Base-by-base conservation (phyloP, 2,113 vertebrate species). In the Candoia aspera region DNA sequence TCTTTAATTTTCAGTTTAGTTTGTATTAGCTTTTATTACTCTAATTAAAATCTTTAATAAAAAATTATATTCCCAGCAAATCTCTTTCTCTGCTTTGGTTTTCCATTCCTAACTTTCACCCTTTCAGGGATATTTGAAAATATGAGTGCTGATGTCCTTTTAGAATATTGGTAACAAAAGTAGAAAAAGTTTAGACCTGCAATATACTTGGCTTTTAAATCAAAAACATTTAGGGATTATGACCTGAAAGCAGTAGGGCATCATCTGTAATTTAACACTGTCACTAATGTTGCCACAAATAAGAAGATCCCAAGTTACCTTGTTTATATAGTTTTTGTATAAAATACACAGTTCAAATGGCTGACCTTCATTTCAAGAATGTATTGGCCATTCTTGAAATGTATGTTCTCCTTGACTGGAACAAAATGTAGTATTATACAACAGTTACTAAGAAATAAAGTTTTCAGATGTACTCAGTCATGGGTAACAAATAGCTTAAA, bases 401-500 rank as follows among this genome's bases (percentile, higher is more conserved):
- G 42, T 46, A 58, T 6, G 12, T 23, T 8, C 29, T 37, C 11
- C 12, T 59, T 64, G 23, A 3, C 19, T 87, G 33, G 15, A 49
- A 4, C 12, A 87, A 87, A 91, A 26, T 2, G 19, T 26, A 9
- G 6, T 29, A 73, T 46, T 42, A 21, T 19, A n/a, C 9, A 79
- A 87, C 53, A 15, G 11, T 23, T 87, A 37, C 26, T 2, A 88
- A 24, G 64, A 54, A 94, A 62, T 84, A 0, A 4, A 2, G 73
- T 95, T 88, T 49, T 68, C 88, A n/a, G 68, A 33, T 68, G 24
- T 87, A 86, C 68, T 60, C 58, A 91, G 0, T 93, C 94, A 68
- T 0, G 12, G 92, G 60, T 90, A 92, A 95, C 37, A 2, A 21
- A 37, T 21, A 42, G 73, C 8, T 88, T 96, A 88, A 91, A 91